A percentile compares a stretch with the other conserved stretches of the same genome.
These are phyloP conservation scores for Acleris holmiana DNA, from an alignment of 2,888 invertebrate genomes.

Conservation along the genomic window DNA sequence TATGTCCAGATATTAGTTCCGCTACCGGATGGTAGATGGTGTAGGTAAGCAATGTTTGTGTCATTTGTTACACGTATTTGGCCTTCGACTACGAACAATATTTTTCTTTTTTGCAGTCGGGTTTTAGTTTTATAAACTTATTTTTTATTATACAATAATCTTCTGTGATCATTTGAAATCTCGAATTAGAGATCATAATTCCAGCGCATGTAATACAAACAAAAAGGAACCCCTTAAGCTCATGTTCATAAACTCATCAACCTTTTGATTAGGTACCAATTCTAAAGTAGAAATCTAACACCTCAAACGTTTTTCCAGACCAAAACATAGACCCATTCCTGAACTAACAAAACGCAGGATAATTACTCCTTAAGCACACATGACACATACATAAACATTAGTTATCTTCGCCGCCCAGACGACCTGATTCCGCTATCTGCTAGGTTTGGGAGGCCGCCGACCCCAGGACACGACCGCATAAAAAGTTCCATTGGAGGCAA, in stretches of 20 bases:
- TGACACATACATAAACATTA: conserved; percentile 14
- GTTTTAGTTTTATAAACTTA: too few species aligned
- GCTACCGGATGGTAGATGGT: too few species aligned
- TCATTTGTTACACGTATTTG: too few species aligned
- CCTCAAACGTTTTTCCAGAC: background rate
- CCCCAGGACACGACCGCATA: conserved; percentile 14
- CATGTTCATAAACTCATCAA: conserved; percentile 1
- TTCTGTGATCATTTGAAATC: too few species aligned
- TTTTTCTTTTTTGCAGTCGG: too few species aligned
- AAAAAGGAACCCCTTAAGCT: too few species aligned
- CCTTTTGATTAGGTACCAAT: background rate
- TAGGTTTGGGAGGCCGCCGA: conserved; percentile 14
- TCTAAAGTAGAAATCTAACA: background rate
- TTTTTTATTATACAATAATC: too few species aligned
- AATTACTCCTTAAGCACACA: conserved; percentile 23
- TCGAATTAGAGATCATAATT: too few species aligned
- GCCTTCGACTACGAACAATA: too few species aligned
- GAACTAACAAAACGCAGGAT: conserved; percentile 2
- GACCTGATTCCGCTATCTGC: conserved; percentile 22
- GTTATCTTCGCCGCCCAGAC: conserved; percentile 27
- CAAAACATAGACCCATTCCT: background rate
- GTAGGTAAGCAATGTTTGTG: too few species aligned
- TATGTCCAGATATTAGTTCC: too few species aligned
- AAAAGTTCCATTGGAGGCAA: conserved; percentile 23
- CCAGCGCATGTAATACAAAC: too few species aligned